Percentiles rank a stretch among this genome's conserved stretches.
Conservation (phyloP, 2,888 invertebrate species). For the Euphydryas editha region DNA sequence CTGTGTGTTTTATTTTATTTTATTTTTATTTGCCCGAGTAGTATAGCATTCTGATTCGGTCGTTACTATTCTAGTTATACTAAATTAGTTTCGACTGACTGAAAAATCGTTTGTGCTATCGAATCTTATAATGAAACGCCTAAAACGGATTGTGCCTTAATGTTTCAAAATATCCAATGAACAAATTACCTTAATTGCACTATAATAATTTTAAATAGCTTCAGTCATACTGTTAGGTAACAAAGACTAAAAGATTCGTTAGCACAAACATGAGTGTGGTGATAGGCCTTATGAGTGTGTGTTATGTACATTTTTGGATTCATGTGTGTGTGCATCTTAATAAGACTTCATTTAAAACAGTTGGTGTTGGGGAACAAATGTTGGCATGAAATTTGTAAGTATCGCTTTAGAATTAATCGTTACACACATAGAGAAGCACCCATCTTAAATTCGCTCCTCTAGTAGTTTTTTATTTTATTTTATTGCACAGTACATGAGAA, state of each 20-base stretch:
- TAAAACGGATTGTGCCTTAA: slow-evolving; percentile 50
- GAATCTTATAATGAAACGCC: slow-evolving; percentile 48
- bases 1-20: slow-evolving; percentile 84
- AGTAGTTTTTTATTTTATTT: slow-evolving; percentile 36
- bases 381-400: slow-evolving; percentile 71
- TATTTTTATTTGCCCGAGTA: slow-evolving; percentile 69
- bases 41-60: slow-evolving; percentile 59
- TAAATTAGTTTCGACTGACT: slow-evolving; percentile 59
- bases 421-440: slow-evolving; percentile 48
- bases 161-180: slow-evolving; percentile 32
- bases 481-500: slow-evolving; percentile 40
- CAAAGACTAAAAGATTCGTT: slow-evolving; percentile 52
- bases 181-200: slow-evolving; percentile 28
- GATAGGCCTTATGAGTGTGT: slow-evolving; percentile 57
- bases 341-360: slow-evolving; percentile 64
- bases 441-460: slow-evolving; percentile 41
- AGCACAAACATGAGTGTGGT: slow-evolving; percentile 68
- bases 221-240: slow-evolving; percentile 18
- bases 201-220: slow-evolving; percentile 22
- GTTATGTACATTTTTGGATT: slow-evolving; percentile 50
- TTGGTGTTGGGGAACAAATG: slow-evolving; percentile 79
- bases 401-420: slow-evolving; percentile 61
- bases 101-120: slow-evolving; percentile 73
- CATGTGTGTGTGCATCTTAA: slow-evolving; percentile 66
- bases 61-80: slow-evolving; percentile 55